A percentile compares a stretch with the other conserved stretches of the same genome.
Evolutionary conservation across 1,140 invertebrate species (phyloP).

Genomic region (Hylyphantes graminicola): DNA sequence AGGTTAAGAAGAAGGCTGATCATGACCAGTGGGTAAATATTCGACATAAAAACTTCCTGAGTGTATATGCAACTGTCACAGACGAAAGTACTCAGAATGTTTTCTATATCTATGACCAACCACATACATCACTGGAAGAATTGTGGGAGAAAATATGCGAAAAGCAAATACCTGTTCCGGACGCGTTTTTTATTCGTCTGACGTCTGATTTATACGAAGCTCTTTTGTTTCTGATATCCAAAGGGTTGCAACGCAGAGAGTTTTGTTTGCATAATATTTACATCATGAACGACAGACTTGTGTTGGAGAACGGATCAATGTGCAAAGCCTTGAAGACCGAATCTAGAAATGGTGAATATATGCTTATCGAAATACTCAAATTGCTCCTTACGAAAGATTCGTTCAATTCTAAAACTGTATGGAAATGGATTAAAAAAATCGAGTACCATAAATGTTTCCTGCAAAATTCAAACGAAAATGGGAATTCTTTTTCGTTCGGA

Average conservation of each 20-base stretch:
- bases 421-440: not conserved
- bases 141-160: constrained; percentile 51
- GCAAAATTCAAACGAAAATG: not conserved
- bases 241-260: constrained; percentile 37
- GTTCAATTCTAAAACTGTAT: not conserved
- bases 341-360: constrained; percentile 4
- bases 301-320: constrained; percentile 59
- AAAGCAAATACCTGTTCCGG: constrained; percentile 33
- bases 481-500: constrained; percentile 25
- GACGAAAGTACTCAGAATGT: constrained; percentile 54
- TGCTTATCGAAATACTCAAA: not conserved
- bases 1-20: not conserved
- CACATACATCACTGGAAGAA: constrained; percentile 44
- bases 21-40: constrained; percentile 53
- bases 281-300: constrained; percentile 46
- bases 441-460: constrained; percentile 12
- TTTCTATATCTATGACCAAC: constrained; percentile 57
- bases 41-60: constrained; percentile 55
- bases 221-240: constrained; percentile 28
- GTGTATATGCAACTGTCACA: constrained; percentile 47
- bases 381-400: constrained; percentile 2
- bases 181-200: constrained; percentile 44
- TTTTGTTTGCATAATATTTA: constrained; percentile 60
- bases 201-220: constrained; percentile 45
- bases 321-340: constrained; percentile 27